Percentiles rank a stretch among this genome's conserved stretches.
Evolutionary conservation across 2,797 vertebrate genomes (phyloP).

Genomic region (Anniella stebbinsi): DNA sequence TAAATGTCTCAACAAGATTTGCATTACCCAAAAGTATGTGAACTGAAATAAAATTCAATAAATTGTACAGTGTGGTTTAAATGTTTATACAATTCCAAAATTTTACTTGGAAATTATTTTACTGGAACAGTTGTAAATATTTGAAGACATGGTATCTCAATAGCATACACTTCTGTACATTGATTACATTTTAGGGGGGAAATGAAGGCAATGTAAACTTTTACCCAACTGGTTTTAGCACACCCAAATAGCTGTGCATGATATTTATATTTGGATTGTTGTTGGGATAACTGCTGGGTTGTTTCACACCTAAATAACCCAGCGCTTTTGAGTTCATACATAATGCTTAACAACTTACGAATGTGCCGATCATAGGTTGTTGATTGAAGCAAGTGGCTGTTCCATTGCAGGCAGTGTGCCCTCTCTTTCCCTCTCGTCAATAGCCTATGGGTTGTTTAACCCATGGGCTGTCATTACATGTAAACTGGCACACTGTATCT

Average conservation of each 20-base stretch:
- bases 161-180: not conserved
- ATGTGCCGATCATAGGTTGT: too few species aligned
- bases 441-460: too few species aligned
- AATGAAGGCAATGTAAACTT: not conserved
- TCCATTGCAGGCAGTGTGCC: too few species aligned
- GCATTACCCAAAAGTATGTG: not conserved
- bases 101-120: not conserved
- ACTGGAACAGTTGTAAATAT: not conserved
- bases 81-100: not conserved
- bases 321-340: too few species aligned
- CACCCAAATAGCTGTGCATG: not conserved
- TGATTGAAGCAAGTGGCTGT: too few species aligned
- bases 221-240: not conserved
- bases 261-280: not conserved
- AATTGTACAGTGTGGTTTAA: not conserved
- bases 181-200: not conserved
- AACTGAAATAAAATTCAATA: not conserved
- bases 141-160: not conserved
- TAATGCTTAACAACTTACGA: too few species aligned
- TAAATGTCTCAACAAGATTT: not conserved
- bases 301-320: too few species aligned
- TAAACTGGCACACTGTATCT: not conserved
- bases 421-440: too few species aligned
- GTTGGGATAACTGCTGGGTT: too few species aligned
- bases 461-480: too few species aligned